These are phyloP conservation scores for Nyleta sp. DNA, from an alignment of 2,888 invertebrate species.

Conservation along the genomic window DNA sequence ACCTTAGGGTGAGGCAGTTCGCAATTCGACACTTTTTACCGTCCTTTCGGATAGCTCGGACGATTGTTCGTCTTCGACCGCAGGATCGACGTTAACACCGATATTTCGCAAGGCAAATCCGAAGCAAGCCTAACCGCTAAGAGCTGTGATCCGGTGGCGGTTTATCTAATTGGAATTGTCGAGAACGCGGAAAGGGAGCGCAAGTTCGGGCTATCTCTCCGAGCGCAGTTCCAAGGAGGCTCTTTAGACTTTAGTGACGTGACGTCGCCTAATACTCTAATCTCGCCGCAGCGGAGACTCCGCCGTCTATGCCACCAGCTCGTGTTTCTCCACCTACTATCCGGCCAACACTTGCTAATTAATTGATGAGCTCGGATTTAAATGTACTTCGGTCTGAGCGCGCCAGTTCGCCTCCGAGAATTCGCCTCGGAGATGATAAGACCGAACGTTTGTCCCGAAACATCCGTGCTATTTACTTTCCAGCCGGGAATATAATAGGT, in stretches of 20 bases:
- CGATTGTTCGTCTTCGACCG: constrained; percentile 50
- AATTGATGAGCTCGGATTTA: constrained; percentile 76
- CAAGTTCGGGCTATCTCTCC: constrained; percentile 81
- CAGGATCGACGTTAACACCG: constrained; percentile 64
- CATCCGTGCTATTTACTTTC: constrained; percentile 57
- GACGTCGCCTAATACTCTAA: constrained; percentile 82
- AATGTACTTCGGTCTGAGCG: constrained; percentile 67
- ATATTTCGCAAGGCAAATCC: constrained; percentile 68
- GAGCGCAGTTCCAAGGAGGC: constrained; percentile 79
- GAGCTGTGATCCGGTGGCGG: constrained; percentile 79
- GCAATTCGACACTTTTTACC: no score
- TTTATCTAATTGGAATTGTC: constrained; percentile 82
- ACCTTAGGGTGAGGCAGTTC: no score
- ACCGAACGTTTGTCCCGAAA: constrained; percentile 55
- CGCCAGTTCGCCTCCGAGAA: constrained; percentile 50
- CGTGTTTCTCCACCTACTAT: constrained; percentile 69
- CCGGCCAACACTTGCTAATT: constrained; percentile 76
- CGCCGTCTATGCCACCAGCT: constrained; percentile 71
- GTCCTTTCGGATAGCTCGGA: not conserved
- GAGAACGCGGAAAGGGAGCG: constrained; percentile 67
- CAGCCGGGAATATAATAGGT: constrained; percentile 42
- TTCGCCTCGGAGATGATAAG: constrained; percentile 57
- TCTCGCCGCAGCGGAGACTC: constrained; percentile 74
- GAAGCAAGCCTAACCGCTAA: constrained; percentile 75
- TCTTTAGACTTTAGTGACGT: constrained; percentile 81